phyloP scores from a whole-genome alignment of 2,888 invertebrate species.

The Iphiclides podalirius region DNA sequence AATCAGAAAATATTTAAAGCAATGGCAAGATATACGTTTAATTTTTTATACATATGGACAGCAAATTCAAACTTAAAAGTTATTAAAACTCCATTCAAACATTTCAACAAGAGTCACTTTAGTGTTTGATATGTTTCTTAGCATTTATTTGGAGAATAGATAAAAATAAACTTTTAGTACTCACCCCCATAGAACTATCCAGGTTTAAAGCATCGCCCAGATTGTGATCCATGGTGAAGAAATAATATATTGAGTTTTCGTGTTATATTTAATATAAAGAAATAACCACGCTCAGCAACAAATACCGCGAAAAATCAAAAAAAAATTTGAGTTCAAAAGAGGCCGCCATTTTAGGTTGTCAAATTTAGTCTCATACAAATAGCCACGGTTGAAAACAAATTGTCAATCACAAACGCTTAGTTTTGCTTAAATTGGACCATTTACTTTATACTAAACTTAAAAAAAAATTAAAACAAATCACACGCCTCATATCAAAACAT shows the following conservation, averaged over 20 bases:
- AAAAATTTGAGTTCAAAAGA: constrained; percentile 67
- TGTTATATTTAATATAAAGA: constrained; percentile 16
- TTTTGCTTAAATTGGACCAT: constrained; percentile 2
- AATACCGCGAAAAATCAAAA: constrained; percentile 36
- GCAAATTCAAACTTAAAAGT: too few species aligned
- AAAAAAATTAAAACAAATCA: constrained; percentile 6
- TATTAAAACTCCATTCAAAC: too few species aligned
- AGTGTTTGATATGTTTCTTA: too few species aligned
- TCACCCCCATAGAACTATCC: constrained; percentile 65
- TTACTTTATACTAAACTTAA: constrained; percentile 21
- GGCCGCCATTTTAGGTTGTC: constrained; percentile 79
- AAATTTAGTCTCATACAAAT: constrained; percentile 54
- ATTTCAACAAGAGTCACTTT: too few species aligned
- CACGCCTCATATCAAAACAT: not conserved
- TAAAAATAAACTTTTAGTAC: constrained; percentile 33
- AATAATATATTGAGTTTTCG: constrained; percentile 23
- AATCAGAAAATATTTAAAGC: not conserved
- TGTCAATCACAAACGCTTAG: constrained; percentile 35
- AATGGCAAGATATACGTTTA: constrained; percentile 5
- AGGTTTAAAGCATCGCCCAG: constrained; percentile 65
- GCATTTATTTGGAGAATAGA: too few species aligned
- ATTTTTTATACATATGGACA: too few species aligned
- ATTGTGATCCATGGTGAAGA: constrained; percentile 61
- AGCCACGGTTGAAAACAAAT: constrained; percentile 77
- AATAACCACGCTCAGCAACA: constrained; percentile 22